Evolutionary conservation across 2,888 invertebrate genomes (phyloP), one percentile per base, ranked within the genome.

Genomic region (Lasiommata megera): DNA sequence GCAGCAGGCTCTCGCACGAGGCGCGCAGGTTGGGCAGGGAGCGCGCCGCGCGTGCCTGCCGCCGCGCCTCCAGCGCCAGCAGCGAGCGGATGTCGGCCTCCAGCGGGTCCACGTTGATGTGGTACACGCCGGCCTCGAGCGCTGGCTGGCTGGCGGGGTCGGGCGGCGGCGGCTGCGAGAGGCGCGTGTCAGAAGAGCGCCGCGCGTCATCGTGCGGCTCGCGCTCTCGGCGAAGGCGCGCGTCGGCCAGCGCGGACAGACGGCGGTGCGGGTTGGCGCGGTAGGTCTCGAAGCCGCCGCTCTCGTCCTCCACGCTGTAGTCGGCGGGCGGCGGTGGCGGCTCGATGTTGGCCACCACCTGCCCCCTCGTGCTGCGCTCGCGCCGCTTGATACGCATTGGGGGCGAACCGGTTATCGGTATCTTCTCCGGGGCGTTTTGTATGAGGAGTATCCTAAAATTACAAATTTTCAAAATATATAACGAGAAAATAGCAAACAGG

Each of bases 371-470:
- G 62, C 80, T 79, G n/a, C 75, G 93, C 92, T 67, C 93, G 87
- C 76, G 93, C 82, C 64, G 76, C 75, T 69, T 74, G 67, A 64
- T 77, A 14, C 77, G 77, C 67, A 69, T 64, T 16, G 95, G 94
- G n/a, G 95, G 94, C 3, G 94, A 93, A 40, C 93, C 93, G 56
- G 93, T 87, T 54, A 94, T 93, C 54, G 93, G 92, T 5, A 93
- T 74, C 86, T 96, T 96, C 80, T 96, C 96, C 3, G 97, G 96
- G 47, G 96, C 97, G 85, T 97, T 97, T 89, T 98, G 98, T 69
- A 98, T 97, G 68, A 96, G 93, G 66, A 98, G 95, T 75, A 98
- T 97, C 79, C 98, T 96, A 81, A 14, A 52, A 53, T 6, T 14
- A 31, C 8, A 29, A n/a, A n/a, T n/a, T n/a, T n/a, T n/a, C n/a